A percentile compares a stretch with the other conserved stretches of the same genome.
These are phyloP conservation scores for Litoditis marina DNA, from an alignment of 2,888 invertebrate species.

Conservation along the genomic window DNA sequence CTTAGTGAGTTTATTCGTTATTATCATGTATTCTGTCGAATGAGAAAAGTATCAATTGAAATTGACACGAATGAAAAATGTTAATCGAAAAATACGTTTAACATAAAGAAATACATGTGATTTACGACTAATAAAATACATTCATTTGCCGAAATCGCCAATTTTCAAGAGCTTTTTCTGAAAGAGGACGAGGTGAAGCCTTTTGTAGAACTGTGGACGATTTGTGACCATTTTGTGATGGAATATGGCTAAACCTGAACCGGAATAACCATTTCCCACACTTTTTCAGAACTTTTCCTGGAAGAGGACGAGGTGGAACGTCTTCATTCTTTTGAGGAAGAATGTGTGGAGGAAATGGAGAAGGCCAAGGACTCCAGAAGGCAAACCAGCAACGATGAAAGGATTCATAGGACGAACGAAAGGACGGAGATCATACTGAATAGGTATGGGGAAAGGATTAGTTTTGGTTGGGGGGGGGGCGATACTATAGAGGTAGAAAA, in stretches of 20 bases:
- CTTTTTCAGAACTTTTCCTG: slow-evolving; percentile 86
- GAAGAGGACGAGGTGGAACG: slow-evolving; percentile 88
- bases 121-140: too few relatives aligned
- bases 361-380: slow-evolving; percentile 76
- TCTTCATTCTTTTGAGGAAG: slow-evolving; percentile 93
- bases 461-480: not conserved
- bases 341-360: slow-evolving; percentile 88
- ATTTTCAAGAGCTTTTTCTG: too few relatives aligned
- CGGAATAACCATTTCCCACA: too few relatives aligned
- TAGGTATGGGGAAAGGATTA: slow-evolving; percentile 1
- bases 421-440: slow-evolving; percentile 63
- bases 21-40: too few relatives aligned
- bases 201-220: too few relatives aligned
- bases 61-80: too few relatives aligned
- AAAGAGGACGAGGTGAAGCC: too few relatives aligned
- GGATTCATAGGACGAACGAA: slow-evolving; percentile 64
- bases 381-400: slow-evolving; percentile 63
- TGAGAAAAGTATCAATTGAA: slow-evolving; percentile 85
- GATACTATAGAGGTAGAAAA: too few relatives aligned
- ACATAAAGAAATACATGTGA: not conserved
- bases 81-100: too few relatives aligned
- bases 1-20: slow-evolving; percentile 46
- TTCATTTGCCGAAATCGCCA: too few relatives aligned
- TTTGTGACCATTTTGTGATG: too few relatives aligned
- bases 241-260: too few relatives aligned